Conservation (phyloP, 2,797 vertebrate genomes). For the Hafferia zeledoni region DNA sequence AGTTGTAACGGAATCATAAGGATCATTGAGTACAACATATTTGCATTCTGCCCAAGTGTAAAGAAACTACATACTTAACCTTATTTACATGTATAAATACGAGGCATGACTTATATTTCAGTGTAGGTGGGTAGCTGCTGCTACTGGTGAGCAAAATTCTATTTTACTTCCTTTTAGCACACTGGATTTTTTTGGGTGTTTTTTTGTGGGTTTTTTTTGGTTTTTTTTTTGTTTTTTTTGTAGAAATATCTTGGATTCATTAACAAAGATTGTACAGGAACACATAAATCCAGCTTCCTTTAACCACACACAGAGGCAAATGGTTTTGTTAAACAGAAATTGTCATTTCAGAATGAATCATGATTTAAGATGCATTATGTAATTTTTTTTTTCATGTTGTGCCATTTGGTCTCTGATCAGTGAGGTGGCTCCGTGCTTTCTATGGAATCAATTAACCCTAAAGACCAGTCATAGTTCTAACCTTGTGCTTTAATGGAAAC, state of each 20-base stretch:
- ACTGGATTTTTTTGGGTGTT: neutral
- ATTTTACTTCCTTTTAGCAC: neutral
- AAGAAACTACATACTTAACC: neutral
- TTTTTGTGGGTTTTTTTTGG: no score
- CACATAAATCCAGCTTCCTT: constrained; percentile 30
- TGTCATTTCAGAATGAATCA: constrained; percentile 52
- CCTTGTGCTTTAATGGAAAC: constrained; percentile 29
- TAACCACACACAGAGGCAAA: constrained; percentile 2
- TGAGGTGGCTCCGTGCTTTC: neutral
- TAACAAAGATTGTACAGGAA: constrained; percentile 18
- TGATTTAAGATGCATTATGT: constrained; percentile 37
- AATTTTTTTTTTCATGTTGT: constrained; percentile 49
- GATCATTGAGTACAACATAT: neutral
- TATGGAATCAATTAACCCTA: constrained; percentile 49
- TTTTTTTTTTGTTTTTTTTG: no score
- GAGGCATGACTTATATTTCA: neutral
- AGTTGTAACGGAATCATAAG: neutral
- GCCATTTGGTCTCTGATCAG: constrained; percentile 41
- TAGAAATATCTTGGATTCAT: constrained; percentile 27
- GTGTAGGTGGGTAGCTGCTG: neutral
- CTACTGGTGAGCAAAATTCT: neutral
- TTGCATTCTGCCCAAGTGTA: neutral
- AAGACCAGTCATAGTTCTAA: constrained; percentile 17
- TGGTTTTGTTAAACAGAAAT: constrained; percentile 38
- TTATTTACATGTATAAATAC: neutral